phyloP scores from a whole-genome alignment of 2,888 invertebrate genomes.

The Leptopilina drosophilae region DNA sequence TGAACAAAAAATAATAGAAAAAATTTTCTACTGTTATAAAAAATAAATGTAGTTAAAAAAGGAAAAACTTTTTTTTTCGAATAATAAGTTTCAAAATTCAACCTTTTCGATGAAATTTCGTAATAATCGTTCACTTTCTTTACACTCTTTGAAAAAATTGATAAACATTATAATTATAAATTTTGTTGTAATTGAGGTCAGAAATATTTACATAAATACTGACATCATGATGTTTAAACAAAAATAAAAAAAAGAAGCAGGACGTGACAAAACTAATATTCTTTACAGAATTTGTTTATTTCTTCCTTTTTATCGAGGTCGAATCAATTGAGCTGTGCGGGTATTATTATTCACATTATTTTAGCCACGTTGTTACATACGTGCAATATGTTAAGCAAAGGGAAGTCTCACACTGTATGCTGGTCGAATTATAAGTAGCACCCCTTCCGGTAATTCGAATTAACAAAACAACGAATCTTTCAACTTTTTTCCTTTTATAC shows the following conservation, averaged over 20 bases:
- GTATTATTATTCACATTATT: conserved; percentile 51
- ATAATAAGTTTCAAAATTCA: too few species aligned
- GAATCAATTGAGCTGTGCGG: conserved; percentile 33
- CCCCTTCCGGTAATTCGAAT: conserved; percentile 65
- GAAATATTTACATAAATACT: conserved; percentile 31
- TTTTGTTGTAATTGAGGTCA: not conserved
- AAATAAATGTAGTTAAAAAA: too few species aligned
- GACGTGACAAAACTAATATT: conserved; percentile 21
- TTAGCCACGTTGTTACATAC: conserved; percentile 61
- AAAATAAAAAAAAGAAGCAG: not conserved
- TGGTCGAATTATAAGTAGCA: conserved; percentile 66
- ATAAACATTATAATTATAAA: not conserved
- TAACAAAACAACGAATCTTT: conserved; percentile 40
- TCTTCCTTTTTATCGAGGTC: conserved; percentile 32
- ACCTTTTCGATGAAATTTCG: too few species aligned
- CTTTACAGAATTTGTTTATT: conserved; percentile 11
- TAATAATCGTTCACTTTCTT: too few species aligned
- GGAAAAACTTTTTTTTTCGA: too few species aligned
- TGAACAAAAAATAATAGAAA: too few species aligned
- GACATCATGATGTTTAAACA: not conserved
- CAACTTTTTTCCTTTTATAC: too few species aligned
- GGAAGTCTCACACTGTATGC: conserved; percentile 57
- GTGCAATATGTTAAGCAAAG: conserved; percentile 55
- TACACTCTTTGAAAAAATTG: not conserved
- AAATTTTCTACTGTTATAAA: too few species aligned